These are phyloP conservation scores for Drosophila anomelani DNA, from an alignment of 2,888 invertebrate genomes.

Conservation along the genomic window DNA sequence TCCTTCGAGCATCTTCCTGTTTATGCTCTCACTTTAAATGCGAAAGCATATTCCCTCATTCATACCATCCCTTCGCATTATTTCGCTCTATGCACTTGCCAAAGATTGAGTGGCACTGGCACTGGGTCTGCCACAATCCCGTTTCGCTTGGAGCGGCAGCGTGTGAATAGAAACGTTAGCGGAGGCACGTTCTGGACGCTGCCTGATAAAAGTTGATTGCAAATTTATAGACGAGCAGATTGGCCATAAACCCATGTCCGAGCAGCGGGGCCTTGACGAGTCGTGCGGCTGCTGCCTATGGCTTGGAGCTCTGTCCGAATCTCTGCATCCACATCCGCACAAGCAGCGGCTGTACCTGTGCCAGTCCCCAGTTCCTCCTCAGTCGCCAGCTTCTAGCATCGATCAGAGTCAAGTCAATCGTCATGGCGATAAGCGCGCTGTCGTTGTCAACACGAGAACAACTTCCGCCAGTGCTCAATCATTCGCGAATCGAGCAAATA, in stretches of 20 bases:
- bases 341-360: constrained; percentile 24
- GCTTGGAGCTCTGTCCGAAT: not conserved
- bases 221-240: constrained; percentile 78
- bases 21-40: too few species aligned
- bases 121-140: constrained; percentile 42
- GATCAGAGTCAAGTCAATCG: constrained; percentile 54
- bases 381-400: constrained; percentile 29
- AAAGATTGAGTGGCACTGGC: constrained; percentile 30
- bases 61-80: too few species aligned
- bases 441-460: constrained; percentile 71
- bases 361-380: not conserved
- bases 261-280: constrained; percentile 33
- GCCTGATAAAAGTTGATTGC: constrained; percentile 80
- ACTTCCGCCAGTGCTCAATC: constrained; percentile 79
- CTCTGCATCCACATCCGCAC: constrained; percentile 42
- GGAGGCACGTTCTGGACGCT: constrained; percentile 73
- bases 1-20: too few species aligned
- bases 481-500: constrained; percentile 22
- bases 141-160: constrained; percentile 51
- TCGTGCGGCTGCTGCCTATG: constrained; percentile 10
- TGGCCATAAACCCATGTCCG: constrained; percentile 70
- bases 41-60: not conserved
- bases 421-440: constrained; percentile 63
- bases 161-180: constrained; percentile 80
- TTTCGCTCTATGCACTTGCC: not conserved